phyloP scores from a whole-genome alignment of 2,113 vertebrate species.

The Planiliza haematocheilus region DNA sequence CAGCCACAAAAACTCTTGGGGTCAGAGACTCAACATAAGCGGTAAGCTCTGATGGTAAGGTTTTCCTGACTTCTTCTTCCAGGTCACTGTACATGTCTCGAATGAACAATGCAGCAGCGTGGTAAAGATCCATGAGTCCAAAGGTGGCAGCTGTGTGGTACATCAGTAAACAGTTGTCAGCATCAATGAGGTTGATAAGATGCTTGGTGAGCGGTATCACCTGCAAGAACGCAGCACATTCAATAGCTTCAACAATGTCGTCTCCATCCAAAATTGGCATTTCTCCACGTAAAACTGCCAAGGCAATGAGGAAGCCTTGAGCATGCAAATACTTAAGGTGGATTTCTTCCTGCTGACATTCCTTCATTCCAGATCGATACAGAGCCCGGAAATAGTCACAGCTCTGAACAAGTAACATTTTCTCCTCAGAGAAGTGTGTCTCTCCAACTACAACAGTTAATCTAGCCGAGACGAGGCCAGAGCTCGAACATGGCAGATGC shows the following conservation, averaged over 20 bases:
- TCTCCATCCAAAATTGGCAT: slow-evolving; percentile 82
- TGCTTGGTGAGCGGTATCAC: slow-evolving; percentile 83
- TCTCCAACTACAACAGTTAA: slow-evolving; percentile 85
- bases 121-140: slow-evolving; percentile 87
- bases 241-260: slow-evolving; percentile 80
- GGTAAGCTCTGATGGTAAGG: slow-evolving; percentile 82
- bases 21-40: slow-evolving; percentile 84
- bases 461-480: background rate
- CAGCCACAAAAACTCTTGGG: slow-evolving; percentile 86
- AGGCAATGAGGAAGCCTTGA: slow-evolving; percentile 81
- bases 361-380: slow-evolving; percentile 92
- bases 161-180: slow-evolving; percentile 89
- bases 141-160: slow-evolving; percentile 88
- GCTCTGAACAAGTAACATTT: slow-evolving; percentile 82
- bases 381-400: slow-evolving; percentile 92
- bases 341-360: slow-evolving; percentile 87
- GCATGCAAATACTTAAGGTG: slow-evolving; percentile 82
- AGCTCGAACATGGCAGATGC: background rate
- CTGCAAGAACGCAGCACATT: slow-evolving; percentile 87
- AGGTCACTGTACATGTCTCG: slow-evolving; percentile 84
- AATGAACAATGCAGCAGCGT: slow-evolving; percentile 85
- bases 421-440: slow-evolving; percentile 85
- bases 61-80: slow-evolving; percentile 75
- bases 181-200: slow-evolving; percentile 84
- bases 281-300: slow-evolving; percentile 84